These are phyloP conservation scores for Colius striatus DNA, from an alignment of 2,113 vertebrate species.

Conservation along the genomic window DNA sequence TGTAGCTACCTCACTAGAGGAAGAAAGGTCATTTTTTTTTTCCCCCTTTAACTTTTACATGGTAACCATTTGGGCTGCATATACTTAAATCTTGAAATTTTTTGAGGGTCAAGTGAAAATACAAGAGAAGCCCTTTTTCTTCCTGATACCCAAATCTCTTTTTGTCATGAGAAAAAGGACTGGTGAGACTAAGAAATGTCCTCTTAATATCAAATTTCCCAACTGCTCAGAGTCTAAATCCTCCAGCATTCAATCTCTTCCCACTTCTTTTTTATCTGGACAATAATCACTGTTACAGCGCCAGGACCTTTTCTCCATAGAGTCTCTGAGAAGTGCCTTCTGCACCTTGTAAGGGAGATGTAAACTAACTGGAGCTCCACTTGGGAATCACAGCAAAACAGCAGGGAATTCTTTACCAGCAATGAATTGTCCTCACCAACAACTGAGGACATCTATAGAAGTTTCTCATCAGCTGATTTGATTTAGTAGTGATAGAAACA, in stretches of 20 bases:
- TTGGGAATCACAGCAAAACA: conserved; percentile 48
- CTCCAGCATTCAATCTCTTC: neutral
- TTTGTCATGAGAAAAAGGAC: neutral
- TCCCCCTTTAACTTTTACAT: too few relatives aligned
- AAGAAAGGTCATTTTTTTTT: too few relatives aligned
- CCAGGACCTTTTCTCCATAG: neutral
- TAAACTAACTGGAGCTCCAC: conserved; percentile 61
- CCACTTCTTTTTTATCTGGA: neutral
- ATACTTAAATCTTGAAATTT: too few relatives aligned
- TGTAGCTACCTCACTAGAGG: too few relatives aligned
- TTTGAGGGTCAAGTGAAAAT: neutral
- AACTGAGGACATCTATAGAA: conserved; percentile 13
- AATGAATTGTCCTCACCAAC: conserved; percentile 54
- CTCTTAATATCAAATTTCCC: neutral
- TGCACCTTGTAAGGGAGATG: conserved; percentile 46
- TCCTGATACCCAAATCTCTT: neutral
- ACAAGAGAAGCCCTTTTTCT: neutral
- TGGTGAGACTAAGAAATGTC: neutral
- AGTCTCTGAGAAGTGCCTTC: conserved; percentile 11
- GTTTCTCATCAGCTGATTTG: conserved; percentile 6
- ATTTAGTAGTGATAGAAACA: neutral
- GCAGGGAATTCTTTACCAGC: conserved; percentile 40
- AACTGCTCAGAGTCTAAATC: neutral
- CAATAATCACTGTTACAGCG: neutral
- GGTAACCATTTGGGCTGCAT: too few relatives aligned